Conservation (phyloP, 2,888 invertebrate species). For the Yponomeuta malinellus region DNA sequence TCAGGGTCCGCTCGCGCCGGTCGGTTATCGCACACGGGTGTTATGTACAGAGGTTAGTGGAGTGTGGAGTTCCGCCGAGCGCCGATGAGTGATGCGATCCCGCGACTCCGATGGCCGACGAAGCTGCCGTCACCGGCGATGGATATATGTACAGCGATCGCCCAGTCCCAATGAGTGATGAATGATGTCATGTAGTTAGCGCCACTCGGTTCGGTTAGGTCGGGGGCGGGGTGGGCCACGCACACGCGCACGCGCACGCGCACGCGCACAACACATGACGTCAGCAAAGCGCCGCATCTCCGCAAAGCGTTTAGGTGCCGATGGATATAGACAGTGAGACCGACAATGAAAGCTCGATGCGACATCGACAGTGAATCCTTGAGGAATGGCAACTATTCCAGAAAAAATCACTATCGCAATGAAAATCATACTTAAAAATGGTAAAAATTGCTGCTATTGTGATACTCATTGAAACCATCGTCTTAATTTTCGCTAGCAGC, state of each 20-base stretch:
- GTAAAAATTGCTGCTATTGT: neutral
- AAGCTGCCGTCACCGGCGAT: neutral
- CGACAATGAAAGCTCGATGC: neutral
- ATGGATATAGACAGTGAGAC: neutral
- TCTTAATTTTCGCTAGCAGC: too few species aligned
- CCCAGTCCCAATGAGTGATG: neutral
- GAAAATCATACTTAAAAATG: neutral
- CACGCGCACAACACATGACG: neutral
- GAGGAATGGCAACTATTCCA: neutral
- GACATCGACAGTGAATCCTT: neutral
- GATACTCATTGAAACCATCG: too few species aligned
- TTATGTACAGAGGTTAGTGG: slow-evolving; percentile 22
- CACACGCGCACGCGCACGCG: neutral
- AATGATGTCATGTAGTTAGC: neutral
- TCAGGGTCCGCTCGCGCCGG: neutral
- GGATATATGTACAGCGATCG: neutral
- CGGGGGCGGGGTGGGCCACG: neutral
- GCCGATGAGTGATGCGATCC: slow-evolving; percentile 12
- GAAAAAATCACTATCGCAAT: neutral
- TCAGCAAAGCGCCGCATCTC: neutral
- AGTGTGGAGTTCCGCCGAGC: slow-evolving; percentile 32
- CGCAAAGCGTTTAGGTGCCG: neutral
- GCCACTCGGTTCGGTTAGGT: neutral
- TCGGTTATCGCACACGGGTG: slow-evolving; percentile 13
- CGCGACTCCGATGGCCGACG: slow-evolving; percentile 27